Evolutionary conservation across 2,888 invertebrate genomes (phyloP), one percentile per base, ranked within the genome.

Genomic region (Coelopa pilipes): DNA sequence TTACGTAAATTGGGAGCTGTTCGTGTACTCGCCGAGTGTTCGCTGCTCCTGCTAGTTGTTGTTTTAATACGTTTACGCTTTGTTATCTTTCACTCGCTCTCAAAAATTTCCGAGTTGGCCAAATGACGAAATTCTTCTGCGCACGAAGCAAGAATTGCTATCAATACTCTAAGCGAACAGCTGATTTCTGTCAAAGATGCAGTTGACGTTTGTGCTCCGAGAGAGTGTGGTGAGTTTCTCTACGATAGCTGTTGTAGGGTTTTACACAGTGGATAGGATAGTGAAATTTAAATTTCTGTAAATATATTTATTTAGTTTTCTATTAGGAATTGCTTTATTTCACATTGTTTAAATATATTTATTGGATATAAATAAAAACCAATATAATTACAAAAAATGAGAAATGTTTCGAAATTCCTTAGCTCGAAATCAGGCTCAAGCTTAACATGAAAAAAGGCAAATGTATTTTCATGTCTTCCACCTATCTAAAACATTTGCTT

Each of bases 1-100:
- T 59, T 59, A 59, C 67, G 47, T 59, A 70, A 50, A 75, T 73
- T 75, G 34, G 34, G 34, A 34, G 34, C 34, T 34, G 34, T 34
- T 34, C 34, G 34, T 34, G 34, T 4, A 7, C 34, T 34, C 63
- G 65, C 75, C 19, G 65, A 62, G 53, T 68, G 19, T 17, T 2
- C 55, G 17, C 12, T 57, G 34, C 57, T 59, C 19, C 21, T 59
- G 13, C 57, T 59, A 21, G 12, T 59, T 59, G 21, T 21, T 59
- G 57, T 59, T 59, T 21, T 17, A 21, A 9, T 59, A n/a, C n/a
- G 53, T 2, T 9, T 2, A 3, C 10, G 13, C n/a, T 53, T 53
- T 53, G 53, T n/a, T 59, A 59, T 21, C 57, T 59, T 59, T 59
- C 24, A 34, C 57, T 17, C 57, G 24, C 57, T 59, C 57, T 59